These are phyloP conservation scores for Armadillidium nasatum DNA, from an alignment of 1,140 invertebrate genomes.

Conservation along the genomic window DNA sequence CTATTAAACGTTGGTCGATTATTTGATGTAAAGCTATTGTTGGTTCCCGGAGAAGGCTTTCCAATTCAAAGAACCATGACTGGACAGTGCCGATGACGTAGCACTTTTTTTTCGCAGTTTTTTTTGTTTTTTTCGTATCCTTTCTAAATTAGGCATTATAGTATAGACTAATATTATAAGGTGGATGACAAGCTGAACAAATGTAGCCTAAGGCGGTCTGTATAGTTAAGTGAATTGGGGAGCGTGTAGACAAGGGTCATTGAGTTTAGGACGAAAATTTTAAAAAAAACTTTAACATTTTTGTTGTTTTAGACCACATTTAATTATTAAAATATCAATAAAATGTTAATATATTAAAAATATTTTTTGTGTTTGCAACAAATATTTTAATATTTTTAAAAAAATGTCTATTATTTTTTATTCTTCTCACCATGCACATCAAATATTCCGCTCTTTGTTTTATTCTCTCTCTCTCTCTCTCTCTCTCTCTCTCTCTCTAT, in stretches of 20 bases:
- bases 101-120: background rate
- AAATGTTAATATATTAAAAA: no score
- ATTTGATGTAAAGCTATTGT: background rate
- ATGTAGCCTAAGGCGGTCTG: background rate
- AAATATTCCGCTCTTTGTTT: no score
- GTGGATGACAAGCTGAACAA: constrained; percentile 3
- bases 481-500: no score
- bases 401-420: no score
- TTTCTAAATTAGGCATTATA: no score
- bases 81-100: background rate
- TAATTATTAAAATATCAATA: no score
- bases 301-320: no score
- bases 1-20: constrained; percentile 1
- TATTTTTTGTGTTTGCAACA: no score
- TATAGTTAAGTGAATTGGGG: background rate
- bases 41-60: background rate
- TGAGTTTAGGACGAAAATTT: background rate
- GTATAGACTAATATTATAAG: background rate
- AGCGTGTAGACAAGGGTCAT: background rate
- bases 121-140: no score
- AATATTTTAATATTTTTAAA: no score
- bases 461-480: no score
- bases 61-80: constrained; percentile 7
- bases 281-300: background rate
- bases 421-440: no score